Percentiles rank a stretch among this genome's conserved stretches.
Conservation (phyloP, 1,140 invertebrate species). For the Brevipalpus yothersi region DNA sequence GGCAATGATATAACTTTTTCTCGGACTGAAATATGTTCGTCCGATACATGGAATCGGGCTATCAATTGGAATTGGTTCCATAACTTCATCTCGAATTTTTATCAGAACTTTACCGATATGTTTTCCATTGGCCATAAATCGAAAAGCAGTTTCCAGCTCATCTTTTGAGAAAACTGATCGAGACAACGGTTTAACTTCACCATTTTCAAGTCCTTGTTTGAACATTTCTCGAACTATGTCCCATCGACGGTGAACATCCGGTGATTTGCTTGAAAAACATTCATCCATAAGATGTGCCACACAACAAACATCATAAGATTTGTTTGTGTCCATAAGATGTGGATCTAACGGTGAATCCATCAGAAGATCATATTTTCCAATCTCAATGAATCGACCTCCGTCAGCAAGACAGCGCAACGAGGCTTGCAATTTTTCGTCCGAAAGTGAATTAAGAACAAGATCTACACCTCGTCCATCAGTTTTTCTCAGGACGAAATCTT, state of each 20-base stretch:
- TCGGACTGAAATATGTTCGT: constrained; percentile 56
- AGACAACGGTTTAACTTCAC: constrained; percentile 57
- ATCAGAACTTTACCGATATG: constrained; percentile 77
- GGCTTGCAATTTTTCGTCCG: constrained; percentile 1
- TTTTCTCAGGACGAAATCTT: constrained; percentile 49
- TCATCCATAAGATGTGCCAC: constrained; percentile 49
- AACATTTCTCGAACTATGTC: constrained; percentile 26
- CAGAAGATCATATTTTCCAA: constrained; percentile 75
- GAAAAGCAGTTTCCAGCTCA: constrained; percentile 75
- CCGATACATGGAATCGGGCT: constrained; percentile 29
- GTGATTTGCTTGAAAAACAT: background rate
- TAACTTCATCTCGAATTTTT: constrained; percentile 17
- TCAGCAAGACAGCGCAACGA: constrained; percentile 52
- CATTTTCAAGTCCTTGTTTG: constrained; percentile 48
- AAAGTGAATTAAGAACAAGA: constrained; percentile 32
- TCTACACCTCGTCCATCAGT: constrained; percentile 44
- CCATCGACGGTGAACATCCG: background rate
- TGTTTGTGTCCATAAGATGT: constrained; percentile 63
- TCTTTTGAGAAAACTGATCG: constrained; percentile 50
- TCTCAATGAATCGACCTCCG: constrained; percentile 82
- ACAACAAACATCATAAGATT: constrained; percentile 81
- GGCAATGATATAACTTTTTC: constrained; percentile 54
- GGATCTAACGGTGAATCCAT: constrained; percentile 51
- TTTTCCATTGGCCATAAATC: constrained; percentile 84
- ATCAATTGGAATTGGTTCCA: constrained; percentile 9